Evolutionary conservation across 2,797 vertebrate species (phyloP).

Genomic region (Syncerus caffer): DNA sequence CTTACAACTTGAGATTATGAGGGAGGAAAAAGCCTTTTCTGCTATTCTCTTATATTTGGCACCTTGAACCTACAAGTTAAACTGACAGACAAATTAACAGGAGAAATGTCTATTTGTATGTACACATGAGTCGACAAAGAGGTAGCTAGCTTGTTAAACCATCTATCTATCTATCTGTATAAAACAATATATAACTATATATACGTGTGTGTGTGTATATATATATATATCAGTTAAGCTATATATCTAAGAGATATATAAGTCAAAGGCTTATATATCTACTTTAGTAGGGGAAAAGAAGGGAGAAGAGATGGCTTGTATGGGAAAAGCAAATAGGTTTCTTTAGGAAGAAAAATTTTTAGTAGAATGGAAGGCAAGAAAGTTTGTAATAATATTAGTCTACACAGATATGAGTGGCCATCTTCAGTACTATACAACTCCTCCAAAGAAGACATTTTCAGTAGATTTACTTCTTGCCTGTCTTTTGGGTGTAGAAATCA

Average conservation of each 20-base stretch:
- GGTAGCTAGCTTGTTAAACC: not conserved
- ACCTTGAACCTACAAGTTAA: not conserved
- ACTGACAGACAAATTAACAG: not conserved
- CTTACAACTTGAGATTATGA: not conserved
- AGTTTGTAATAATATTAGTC: not conserved
- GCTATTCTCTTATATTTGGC: not conserved
- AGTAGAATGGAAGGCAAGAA: not conserved
- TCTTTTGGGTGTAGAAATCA: not conserved
- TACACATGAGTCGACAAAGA: not conserved
- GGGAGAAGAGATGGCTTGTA: not conserved
- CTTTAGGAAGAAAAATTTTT: not conserved
- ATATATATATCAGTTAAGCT: not conserved
- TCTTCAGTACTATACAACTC: not conserved
- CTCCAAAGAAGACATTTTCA: not conserved
- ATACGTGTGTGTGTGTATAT: accelerated
- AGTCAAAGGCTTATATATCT: not conserved
- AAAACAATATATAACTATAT: not conserved
- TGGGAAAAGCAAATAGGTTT: not conserved
- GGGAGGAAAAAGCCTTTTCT: not conserved
- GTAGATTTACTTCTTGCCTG: not conserved
- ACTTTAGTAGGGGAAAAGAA: not conserved
- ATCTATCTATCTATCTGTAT: not conserved
- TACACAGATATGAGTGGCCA: not conserved
- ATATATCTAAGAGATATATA: not conserved
- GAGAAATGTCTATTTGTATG: not conserved